phyloP scores from a whole-genome alignment of 2,888 invertebrate genomes.

The Heliconius ismenius region DNA sequence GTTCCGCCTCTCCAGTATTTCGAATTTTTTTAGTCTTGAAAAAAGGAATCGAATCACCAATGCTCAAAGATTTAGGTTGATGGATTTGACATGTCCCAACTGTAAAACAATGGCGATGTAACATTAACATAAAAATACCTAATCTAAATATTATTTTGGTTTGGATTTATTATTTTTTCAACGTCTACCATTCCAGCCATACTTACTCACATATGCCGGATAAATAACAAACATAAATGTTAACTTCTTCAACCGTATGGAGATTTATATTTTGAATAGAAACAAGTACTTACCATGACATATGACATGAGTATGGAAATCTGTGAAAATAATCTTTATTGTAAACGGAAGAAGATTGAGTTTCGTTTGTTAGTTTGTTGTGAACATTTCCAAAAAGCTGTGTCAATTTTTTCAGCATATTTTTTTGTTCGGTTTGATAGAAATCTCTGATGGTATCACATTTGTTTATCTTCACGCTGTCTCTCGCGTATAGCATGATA shows the following conservation, averaged over 20 bases:
- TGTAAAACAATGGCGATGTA: background rate
- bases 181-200: background rate
- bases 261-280: conserved; percentile 30
- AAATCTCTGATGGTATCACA: background rate
- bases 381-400: background rate
- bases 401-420: conserved; percentile 5
- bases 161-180: background rate
- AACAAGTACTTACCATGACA: conserved; percentile 7
- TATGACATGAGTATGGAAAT: conserved; percentile 7
- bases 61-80: too few species aligned
- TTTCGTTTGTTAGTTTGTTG: background rate
- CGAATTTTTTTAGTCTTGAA: too few species aligned
- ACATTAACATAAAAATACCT: background rate
- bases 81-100: too few species aligned
- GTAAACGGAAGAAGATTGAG: background rate
- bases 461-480: background rate
- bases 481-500: background rate
- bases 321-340: background rate
- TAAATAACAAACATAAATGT: conserved; percentile 13
- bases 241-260: conserved; percentile 17
- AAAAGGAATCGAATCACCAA: too few species aligned
- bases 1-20: too few species aligned
- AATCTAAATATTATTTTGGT: conserved; percentile 6
- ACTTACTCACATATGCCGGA: background rate
- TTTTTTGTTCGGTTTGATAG: background rate